These are phyloP conservation scores for Paramormyrops kingsleyae DNA, from an alignment of 2,113 vertebrate species.

Conservation along the genomic window DNA sequence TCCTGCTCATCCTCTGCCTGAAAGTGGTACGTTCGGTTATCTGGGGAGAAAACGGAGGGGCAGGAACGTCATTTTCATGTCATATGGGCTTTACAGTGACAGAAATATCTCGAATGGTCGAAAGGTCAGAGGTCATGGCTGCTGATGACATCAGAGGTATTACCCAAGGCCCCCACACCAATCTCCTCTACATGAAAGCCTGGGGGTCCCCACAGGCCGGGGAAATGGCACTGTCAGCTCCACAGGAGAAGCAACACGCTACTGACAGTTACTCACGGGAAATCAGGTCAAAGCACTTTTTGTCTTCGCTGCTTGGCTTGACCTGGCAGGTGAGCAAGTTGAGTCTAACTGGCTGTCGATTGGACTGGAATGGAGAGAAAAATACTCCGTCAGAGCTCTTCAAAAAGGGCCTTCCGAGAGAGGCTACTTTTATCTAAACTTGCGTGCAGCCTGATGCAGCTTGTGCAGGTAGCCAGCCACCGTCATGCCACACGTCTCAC, in stretches of 20 bases:
- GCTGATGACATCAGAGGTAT: not conserved
- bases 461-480: not conserved
- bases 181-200: not conserved
- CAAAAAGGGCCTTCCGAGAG: not conserved
- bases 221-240: not conserved
- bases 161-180: not conserved
- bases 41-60: not conserved
- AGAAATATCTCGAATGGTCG: not conserved
- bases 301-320: constrained; percentile 80
- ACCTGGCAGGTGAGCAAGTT: constrained; percentile 85
- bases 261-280: constrained; percentile 67
- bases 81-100: not conserved
- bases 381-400: not conserved
- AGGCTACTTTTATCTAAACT: not conserved
- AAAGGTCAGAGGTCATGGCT: not conserved
- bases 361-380: constrained; percentile 59
- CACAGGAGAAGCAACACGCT: not conserved
- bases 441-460: not conserved
- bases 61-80: not conserved
- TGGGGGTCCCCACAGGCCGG: not conserved
- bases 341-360: constrained; percentile 78
- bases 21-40: not conserved
- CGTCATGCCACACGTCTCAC: not conserved
- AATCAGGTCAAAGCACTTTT: constrained; percentile 83
- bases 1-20: not conserved